Percentiles rank a stretch among this genome's conserved stretches.
phyloP scores from a whole-genome alignment of 2,888 invertebrate genomes.

The Microctonus hyperodae region DNA sequence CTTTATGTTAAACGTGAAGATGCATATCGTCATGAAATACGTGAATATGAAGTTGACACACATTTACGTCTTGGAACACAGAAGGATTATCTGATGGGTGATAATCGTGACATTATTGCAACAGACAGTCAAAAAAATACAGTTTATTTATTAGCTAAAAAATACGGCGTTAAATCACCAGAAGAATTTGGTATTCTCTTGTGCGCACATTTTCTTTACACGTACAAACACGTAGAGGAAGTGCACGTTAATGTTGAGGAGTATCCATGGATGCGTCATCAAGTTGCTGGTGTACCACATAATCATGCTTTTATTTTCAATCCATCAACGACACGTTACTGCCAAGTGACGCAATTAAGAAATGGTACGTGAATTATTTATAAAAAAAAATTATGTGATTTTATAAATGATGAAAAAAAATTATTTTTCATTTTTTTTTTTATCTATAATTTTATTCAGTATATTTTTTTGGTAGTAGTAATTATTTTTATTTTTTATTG shows the following conservation, averaged over 20 bases:
- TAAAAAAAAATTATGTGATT: no score
- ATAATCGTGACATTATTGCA: slow-evolving; percentile 81
- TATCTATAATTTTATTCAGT: not conserved
- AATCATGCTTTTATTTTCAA: slow-evolving; percentile 81
- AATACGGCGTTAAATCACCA: slow-evolving; percentile 77
- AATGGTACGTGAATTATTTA: slow-evolving; percentile 66
- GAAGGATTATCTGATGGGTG: slow-evolving; percentile 76
- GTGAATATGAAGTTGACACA: slow-evolving; percentile 79
- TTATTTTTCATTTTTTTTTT: not conserved
- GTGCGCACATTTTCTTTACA: slow-evolving; percentile 76
- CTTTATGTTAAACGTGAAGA: slow-evolving; percentile 75
- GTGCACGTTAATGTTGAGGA: slow-evolving; percentile 75
- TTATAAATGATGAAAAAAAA: no score
- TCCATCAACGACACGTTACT: slow-evolving; percentile 73
- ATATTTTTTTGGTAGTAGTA: not conserved
- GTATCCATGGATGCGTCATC: slow-evolving; percentile 79
- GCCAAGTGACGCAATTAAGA: slow-evolving; percentile 72
- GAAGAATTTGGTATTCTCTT: slow-evolving; percentile 80
- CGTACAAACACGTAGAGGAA: slow-evolving; percentile 77
- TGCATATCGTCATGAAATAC: slow-evolving; percentile 70
- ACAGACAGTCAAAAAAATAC: slow-evolving; percentile 87
- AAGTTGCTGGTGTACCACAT: slow-evolving; percentile 67
- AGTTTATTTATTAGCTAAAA: slow-evolving; percentile 79
- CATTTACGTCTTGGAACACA: slow-evolving; percentile 74
- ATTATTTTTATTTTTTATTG: no score